These are phyloP conservation scores for Callospermophilus lateralis DNA, from an alignment of 2,113 vertebrate species.

Conservation along the genomic window DNA sequence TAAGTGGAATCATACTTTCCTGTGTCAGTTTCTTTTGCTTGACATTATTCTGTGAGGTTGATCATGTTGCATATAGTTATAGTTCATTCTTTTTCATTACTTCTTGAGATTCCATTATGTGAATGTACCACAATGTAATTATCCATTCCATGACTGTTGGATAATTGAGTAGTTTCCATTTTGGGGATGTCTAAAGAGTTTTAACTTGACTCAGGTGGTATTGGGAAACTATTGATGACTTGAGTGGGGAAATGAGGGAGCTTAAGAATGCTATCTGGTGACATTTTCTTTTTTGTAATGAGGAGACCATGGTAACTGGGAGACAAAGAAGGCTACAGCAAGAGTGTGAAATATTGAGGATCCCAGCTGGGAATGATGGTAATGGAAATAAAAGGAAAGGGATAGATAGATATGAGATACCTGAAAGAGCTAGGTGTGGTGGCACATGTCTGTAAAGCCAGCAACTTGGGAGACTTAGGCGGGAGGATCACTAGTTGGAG, in stretches of 20 bases:
- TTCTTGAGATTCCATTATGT: not conserved
- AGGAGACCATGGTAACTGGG: not conserved
- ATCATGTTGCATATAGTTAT: not conserved
- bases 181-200: slow-evolving; percentile 47
- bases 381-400: slow-evolving; percentile 31
- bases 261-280: slow-evolving; percentile 25
- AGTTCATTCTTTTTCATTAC: slow-evolving; percentile 49
- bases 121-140: not conserved
- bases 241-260: not conserved
- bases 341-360: slow-evolving; percentile 1
- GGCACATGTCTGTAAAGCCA: not conserved
- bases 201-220: slow-evolving; percentile 21
- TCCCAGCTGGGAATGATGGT: not conserved
- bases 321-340: slow-evolving; percentile 24
- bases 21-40: slow-evolving; percentile 7
- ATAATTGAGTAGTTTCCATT: not conserved
- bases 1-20: not conserved
- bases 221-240: slow-evolving; percentile 8
- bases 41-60: not conserved
- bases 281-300: slow-evolving; percentile 16
- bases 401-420: not conserved
- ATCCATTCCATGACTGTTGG: not conserved
- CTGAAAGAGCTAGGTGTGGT: not conserved
- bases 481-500: not conserved
- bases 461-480: not conserved